Conservation (phyloP, 1,140 invertebrate genomes). For the Micrasema minimum region DNA sequence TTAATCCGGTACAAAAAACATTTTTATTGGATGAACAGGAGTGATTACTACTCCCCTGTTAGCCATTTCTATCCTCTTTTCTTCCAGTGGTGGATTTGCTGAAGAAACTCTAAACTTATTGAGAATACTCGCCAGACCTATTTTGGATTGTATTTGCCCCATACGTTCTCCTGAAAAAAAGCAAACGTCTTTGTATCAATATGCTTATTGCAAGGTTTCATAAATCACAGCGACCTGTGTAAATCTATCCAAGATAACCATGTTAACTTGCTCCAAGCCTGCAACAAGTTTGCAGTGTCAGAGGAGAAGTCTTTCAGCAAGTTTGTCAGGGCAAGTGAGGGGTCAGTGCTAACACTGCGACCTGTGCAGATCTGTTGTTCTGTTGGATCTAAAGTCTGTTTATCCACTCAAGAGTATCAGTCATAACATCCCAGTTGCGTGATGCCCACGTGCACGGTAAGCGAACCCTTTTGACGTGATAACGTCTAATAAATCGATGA, state of each 20-base stretch:
- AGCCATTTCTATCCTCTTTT: background rate
- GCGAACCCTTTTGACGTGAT: too few relatives aligned
- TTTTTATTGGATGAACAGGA: background rate
- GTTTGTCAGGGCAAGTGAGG: background rate
- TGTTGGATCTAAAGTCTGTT: too few relatives aligned
- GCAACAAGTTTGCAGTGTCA: background rate
- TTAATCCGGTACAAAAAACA: too few relatives aligned
- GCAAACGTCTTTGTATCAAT: too few relatives aligned
- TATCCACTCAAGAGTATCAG: too few relatives aligned
- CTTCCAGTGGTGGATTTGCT: background rate
- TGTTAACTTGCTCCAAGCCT: background rate
- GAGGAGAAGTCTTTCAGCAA: background rate
- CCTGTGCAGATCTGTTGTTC: too few relatives aligned
- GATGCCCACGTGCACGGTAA: too few relatives aligned
- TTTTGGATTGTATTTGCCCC: conserved; percentile 15
- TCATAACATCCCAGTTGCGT: too few relatives aligned
- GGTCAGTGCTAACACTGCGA: background rate
- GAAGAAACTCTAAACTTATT: background rate
- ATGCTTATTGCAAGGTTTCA: too few relatives aligned
- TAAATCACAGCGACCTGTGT: too few relatives aligned
- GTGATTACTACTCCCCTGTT: background rate
- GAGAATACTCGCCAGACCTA: conserved; percentile 23
- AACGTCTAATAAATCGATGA: too few relatives aligned
- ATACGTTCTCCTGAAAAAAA: conserved; percentile 22
- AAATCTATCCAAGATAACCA: background rate